These are phyloP conservation scores for Aricia agestis DNA, from an alignment of 1,140 invertebrate genomes.

Conservation along the genomic window DNA sequence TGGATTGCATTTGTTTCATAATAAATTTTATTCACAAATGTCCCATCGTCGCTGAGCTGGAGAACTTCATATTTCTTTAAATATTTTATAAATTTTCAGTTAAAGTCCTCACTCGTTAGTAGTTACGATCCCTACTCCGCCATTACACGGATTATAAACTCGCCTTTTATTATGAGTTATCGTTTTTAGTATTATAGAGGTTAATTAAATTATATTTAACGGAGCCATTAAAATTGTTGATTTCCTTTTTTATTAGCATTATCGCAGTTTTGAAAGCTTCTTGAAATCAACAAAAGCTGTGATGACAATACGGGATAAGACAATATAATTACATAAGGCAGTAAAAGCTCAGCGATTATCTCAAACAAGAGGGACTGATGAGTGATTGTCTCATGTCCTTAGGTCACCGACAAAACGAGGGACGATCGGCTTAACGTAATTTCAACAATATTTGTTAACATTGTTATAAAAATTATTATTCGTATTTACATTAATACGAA, in stretches of 20 bases:
- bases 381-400: conserved; percentile 56
- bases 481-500: too few relatives aligned
- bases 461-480: too few relatives aligned
- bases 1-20: conserved; percentile 48
- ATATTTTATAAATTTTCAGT: conserved; percentile 29
- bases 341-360: conserved; percentile 31
- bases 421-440: conserved; percentile 17
- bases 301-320: conserved; percentile 19
- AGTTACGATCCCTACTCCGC: conserved; percentile 4
- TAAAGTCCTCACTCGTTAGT: conserved; percentile 7
- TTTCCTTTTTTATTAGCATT: neutral
- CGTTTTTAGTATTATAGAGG: neutral
- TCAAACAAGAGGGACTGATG: conserved; percentile 66
- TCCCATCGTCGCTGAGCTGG: conserved; percentile 40
- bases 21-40: conserved; percentile 38
- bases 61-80: conserved; percentile 31
- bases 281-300: neutral
- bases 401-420: conserved; percentile 44
- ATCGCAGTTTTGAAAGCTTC: neutral
- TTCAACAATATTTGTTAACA: neutral
- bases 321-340: conserved; percentile 27
- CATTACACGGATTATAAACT: neutral
- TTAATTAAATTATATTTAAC: neutral
- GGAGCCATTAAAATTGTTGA: neutral
- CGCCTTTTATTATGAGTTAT: conserved; percentile 3